These are phyloP conservation scores for Eulemur rubriventer DNA, from an alignment of 2,797 vertebrate genomes.

Conservation along the genomic window DNA sequence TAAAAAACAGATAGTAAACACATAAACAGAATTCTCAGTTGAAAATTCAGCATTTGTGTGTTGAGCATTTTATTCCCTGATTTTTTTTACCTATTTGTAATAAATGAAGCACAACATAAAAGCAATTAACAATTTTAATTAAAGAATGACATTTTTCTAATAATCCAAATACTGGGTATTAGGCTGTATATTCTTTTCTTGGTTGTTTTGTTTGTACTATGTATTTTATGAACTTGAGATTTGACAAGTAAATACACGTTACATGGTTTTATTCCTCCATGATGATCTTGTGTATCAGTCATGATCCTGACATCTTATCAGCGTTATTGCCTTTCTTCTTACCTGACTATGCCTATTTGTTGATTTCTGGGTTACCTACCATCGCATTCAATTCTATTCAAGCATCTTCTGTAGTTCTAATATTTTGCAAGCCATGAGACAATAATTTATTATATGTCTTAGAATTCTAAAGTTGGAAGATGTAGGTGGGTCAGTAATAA, in stretches of 20 bases:
- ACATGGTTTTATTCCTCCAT: conserved; percentile 16
- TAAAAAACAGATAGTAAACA: background rate
- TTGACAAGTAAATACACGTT: conserved; percentile 11
- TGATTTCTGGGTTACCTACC: background rate
- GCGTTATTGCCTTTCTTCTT: background rate
- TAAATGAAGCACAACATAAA: conserved; percentile 64
- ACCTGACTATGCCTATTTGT: background rate
- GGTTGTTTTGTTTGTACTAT: conserved; percentile 55
- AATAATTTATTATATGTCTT: background rate
- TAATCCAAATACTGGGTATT: conserved; percentile 52
- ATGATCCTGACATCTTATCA: background rate
- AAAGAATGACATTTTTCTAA: conserved; percentile 58
- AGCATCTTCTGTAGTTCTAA: background rate
- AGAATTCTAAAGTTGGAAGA: background rate
- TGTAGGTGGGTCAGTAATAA: background rate
- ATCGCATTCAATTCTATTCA: background rate
- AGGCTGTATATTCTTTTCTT: conserved; percentile 23
- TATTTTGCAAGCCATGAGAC: background rate
- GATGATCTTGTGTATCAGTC: background rate
- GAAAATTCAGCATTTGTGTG: conserved; percentile 54
- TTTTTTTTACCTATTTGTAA: conserved; percentile 52
- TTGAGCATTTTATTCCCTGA: conserved; percentile 42
- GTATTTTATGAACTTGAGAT: conserved; percentile 52
- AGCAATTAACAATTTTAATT: conserved; percentile 71
- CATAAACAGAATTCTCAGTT: conserved; percentile 36